phyloP scores from a whole-genome alignment of 2,797 vertebrate genomes.

The Gadopsis bispinosus region DNA sequence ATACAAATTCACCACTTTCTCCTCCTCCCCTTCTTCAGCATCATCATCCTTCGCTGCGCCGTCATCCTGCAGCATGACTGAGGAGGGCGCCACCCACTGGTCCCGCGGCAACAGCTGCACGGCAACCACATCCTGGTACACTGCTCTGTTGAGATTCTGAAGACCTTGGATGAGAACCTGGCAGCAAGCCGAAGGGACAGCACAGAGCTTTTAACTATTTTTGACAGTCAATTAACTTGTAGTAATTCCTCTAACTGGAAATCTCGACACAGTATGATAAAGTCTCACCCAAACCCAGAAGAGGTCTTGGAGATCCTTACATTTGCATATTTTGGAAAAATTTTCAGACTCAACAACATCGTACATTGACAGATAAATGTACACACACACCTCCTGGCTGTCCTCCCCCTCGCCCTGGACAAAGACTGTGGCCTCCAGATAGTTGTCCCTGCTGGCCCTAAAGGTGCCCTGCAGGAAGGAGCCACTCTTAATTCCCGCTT shows the following conservation, averaged over 20 bases:
- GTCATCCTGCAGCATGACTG: conserved; percentile 94
- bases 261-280: not conserved
- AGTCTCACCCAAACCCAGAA: not conserved
- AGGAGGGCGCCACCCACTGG: conserved; percentile 92
- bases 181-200: not conserved
- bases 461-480: conserved; percentile 93
- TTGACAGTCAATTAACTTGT: not conserved
- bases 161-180: conserved; percentile 96
- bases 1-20: conserved; percentile 81
- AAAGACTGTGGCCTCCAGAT: conserved; percentile 96
- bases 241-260: not conserved
- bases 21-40: conserved; percentile 87
- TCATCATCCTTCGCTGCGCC: conserved; percentile 88
- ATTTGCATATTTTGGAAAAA: not conserved
- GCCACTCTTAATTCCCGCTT: conserved; percentile 94
- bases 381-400: conserved; percentile 87
- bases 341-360: not conserved
- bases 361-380: not conserved
- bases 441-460: conserved; percentile 95
- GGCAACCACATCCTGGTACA: conserved; percentile 95
- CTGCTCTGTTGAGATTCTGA: conserved; percentile 92
- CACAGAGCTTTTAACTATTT: not conserved
- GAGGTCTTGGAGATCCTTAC: not conserved
- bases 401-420: conserved; percentile 91
- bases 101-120: conserved; percentile 89